phyloP scores from a whole-genome alignment of 1,140 invertebrate species.

The Platorchestia sp. region DNA sequence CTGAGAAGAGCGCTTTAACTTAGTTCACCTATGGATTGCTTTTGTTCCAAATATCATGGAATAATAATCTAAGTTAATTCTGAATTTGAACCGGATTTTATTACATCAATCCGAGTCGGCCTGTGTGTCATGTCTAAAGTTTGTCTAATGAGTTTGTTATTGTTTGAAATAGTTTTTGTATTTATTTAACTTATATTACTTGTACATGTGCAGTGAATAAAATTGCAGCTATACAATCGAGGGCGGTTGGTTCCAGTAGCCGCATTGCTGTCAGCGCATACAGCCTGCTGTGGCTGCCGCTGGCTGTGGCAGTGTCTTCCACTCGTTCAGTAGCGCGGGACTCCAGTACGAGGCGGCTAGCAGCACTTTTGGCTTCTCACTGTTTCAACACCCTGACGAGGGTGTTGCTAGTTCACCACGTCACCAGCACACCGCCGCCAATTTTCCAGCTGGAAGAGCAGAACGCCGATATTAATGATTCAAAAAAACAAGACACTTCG shows the following conservation, averaged over 20 bases:
- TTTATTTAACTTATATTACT: background rate
- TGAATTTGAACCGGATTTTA: too few relatives aligned
- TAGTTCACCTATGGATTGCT: too few relatives aligned
- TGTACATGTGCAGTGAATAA: background rate
- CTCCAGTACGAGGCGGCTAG: background rate
- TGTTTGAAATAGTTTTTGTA: too few relatives aligned
- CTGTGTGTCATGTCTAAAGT: too few relatives aligned
- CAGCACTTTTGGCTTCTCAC: background rate
- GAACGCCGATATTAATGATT: background rate
- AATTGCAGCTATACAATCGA: conserved; percentile 34
- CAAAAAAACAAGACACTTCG: background rate
- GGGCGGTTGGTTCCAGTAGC: conserved; percentile 33
- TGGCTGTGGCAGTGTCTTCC: background rate
- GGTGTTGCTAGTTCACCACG: background rate
- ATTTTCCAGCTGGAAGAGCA: background rate
- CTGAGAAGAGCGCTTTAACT: too few relatives aligned
- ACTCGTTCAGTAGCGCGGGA: background rate
- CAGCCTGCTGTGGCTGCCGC: conserved; percentile 24
- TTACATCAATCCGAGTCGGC: too few relatives aligned
- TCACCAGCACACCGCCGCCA: background rate
- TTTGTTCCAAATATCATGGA: too few relatives aligned
- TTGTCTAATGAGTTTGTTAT: too few relatives aligned
- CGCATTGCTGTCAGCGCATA: conserved; percentile 30
- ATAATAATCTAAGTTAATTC: too few relatives aligned
- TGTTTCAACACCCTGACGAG: background rate